Evolutionary conservation across 2,888 invertebrate genomes (phyloP).

Genomic region (Lissonota sp.): DNA sequence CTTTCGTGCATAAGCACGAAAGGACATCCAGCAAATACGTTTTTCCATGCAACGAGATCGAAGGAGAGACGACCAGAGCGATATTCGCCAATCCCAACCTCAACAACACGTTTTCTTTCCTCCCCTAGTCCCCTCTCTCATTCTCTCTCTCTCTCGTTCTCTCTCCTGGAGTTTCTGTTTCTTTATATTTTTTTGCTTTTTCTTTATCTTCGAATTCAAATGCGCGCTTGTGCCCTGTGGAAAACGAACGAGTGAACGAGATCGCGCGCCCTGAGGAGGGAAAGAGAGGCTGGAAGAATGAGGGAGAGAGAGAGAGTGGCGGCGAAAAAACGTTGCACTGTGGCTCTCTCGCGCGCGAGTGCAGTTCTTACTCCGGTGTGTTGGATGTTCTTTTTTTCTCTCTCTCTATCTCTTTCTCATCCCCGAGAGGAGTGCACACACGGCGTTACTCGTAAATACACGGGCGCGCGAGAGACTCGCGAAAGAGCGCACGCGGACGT

Average conservation of each 20-base stretch:
- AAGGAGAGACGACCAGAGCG: slow-evolving; percentile 35
- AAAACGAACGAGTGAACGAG: slow-evolving; percentile 81
- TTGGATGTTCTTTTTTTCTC: not conserved
- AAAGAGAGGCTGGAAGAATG: slow-evolving; percentile 13
- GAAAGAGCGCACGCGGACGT: slow-evolving; percentile 77
- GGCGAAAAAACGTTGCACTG: slow-evolving; percentile 69
- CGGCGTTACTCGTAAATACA: slow-evolving; percentile 83
- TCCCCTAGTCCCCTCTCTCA: slow-evolving; percentile 36
- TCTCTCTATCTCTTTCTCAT: slow-evolving; percentile 42
- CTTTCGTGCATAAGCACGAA: slow-evolving; percentile 51
- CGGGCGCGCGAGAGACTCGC: slow-evolving; percentile 50
- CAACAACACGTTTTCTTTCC: slow-evolving; percentile 22
- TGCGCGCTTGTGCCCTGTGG: slow-evolving; percentile 75
- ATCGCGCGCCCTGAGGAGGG: slow-evolving; percentile 63
- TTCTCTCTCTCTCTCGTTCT: slow-evolving; percentile 27
- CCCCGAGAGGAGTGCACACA: slow-evolving; percentile 74
- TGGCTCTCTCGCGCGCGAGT: slow-evolving; percentile 75
- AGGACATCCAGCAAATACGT: slow-evolving; percentile 31
- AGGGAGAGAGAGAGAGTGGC: slow-evolving; percentile 63
- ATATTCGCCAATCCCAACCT: slow-evolving; percentile 48
- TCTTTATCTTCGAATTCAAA: slow-evolving; percentile 78
- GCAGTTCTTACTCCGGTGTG: not conserved
- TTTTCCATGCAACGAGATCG: slow-evolving; percentile 53
- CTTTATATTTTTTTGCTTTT: slow-evolving; percentile 43
- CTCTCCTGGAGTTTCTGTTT: slow-evolving; percentile 31